Percentiles rank a stretch among this genome's conserved stretches.
These are phyloP conservation scores for Epinephelus awoara DNA, from an alignment of 2,797 vertebrate genomes.

Conservation along the genomic window DNA sequence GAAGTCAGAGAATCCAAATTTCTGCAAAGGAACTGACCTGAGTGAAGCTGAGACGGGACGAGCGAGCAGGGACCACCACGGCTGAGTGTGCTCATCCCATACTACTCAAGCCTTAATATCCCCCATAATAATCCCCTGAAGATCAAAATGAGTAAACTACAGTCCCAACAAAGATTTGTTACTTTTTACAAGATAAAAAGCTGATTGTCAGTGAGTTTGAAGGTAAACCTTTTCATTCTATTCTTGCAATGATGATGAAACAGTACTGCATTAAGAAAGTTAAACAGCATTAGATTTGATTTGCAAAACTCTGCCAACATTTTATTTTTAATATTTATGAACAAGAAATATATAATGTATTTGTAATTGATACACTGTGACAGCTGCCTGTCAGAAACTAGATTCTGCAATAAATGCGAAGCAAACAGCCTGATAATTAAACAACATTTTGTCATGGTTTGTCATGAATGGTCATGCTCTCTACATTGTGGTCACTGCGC, in stretches of 20 bases:
- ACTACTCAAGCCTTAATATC: slow-evolving; percentile 46
- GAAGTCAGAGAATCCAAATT: not conserved
- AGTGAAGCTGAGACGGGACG: not conserved
- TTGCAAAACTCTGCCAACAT: not conserved
- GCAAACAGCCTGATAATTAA: too few species aligned
- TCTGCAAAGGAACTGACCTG: slow-evolving; percentile 5
- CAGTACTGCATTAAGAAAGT: not conserved
- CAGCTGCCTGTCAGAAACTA: too few species aligned
- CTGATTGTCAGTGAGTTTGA: not conserved
- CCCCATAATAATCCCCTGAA: slow-evolving; percentile 1
- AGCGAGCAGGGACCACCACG: not conserved
- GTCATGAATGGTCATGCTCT: too few species aligned
- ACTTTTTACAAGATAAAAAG: not conserved
- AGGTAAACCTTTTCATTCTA: not conserved
- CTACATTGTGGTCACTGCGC: not conserved
- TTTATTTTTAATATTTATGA: not conserved
- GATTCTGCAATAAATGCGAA: too few species aligned
- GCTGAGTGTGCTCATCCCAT: slow-evolving; percentile 28
- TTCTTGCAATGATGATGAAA: slow-evolving; percentile 4
- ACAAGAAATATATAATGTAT: too few species aligned
- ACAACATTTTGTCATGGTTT: too few species aligned
- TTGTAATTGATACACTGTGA: too few species aligned
- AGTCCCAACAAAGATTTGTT: not conserved
- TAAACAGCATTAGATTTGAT: not conserved
- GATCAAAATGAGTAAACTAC: not conserved